Evolutionary conservation across 2,888 invertebrate species (phyloP).

Genomic region (Eurois occulta): DNA sequence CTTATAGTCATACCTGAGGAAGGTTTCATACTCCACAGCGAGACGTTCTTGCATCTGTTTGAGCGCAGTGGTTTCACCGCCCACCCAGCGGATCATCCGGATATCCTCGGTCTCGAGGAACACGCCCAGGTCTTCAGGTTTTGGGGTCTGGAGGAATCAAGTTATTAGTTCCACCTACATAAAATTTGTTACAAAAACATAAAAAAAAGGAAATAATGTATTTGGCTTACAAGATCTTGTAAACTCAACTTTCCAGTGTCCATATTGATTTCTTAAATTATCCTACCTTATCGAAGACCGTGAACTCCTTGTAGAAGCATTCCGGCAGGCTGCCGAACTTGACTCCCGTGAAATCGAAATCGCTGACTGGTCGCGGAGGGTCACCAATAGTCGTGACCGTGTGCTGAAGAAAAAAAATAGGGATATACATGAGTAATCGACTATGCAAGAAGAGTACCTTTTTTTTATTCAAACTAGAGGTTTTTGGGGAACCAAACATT

Average conservation of each 20-base stretch:
- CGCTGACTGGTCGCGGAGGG: conserved; percentile 90
- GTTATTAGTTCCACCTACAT: too few relatives aligned
- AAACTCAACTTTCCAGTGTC: too few relatives aligned
- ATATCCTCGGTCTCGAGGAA: conserved; percentile 87
- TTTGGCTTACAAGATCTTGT: too few relatives aligned
- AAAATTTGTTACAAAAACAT: too few relatives aligned
- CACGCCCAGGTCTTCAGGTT: conserved; percentile 90
- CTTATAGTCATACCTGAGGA: conserved; percentile 77
- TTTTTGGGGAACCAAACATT: background rate
- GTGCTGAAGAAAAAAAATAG: conserved; percentile 83
- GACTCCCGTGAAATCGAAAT: conserved; percentile 83
- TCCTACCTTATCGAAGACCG: conserved; percentile 86
- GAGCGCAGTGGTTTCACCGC: conserved; percentile 92
- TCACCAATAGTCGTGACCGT: conserved; percentile 91
- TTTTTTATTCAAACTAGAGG: too few relatives aligned
- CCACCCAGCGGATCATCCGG: conserved; percentile 91
- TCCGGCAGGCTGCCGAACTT: conserved; percentile 87
- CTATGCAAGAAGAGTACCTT: too few relatives aligned
- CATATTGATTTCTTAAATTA: too few relatives aligned
- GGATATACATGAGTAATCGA: background rate
- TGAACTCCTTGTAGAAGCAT: conserved; percentile 85
- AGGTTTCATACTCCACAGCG: conserved; percentile 89
- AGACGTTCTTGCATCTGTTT: conserved; percentile 90
- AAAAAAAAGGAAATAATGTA: too few relatives aligned
- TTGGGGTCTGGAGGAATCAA: conserved; percentile 81